These are phyloP conservation scores for Andrena camellia DNA, from an alignment of 2,888 invertebrate genomes.

Conservation along the genomic window DNA sequence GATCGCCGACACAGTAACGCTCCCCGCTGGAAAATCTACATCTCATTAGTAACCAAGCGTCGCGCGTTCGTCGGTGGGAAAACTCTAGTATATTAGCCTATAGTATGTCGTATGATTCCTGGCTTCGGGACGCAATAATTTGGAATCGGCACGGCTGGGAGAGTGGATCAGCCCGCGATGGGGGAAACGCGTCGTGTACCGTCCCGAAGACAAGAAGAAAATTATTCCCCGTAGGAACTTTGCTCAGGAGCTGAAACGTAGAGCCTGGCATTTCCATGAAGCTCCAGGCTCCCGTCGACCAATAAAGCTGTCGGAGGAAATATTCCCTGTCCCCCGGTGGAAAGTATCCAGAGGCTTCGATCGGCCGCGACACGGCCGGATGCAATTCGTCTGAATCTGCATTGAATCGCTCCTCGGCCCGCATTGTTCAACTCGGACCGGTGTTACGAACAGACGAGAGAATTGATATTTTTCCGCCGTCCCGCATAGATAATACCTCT, in stretches of 20 bases:
- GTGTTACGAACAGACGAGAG: slow-evolving; percentile 70
- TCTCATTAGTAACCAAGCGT: no score
- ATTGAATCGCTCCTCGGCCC: slow-evolving; percentile 69
- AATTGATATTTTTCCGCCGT: slow-evolving; percentile 74
- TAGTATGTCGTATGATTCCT: background rate
- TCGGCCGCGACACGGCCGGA: slow-evolving; percentile 62
- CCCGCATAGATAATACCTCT: slow-evolving; percentile 70
- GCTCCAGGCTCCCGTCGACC: slow-evolving; percentile 9
- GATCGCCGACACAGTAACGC: no score
- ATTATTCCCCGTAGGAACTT: background rate
- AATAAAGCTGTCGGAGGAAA: slow-evolving; percentile 59
- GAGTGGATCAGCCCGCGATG: background rate
- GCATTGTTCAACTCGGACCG: slow-evolving; percentile 68
- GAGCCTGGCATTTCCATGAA: slow-evolving; percentile 36
- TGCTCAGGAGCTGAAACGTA: background rate
- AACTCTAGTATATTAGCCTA: no score
- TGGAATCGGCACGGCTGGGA: background rate
- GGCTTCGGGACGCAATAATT: background rate
- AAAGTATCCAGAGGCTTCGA: slow-evolving; percentile 54
- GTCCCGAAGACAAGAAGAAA: background rate
- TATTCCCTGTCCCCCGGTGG: slow-evolving; percentile 35
- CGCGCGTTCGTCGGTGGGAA: no score
- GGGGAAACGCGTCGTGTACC: no score
- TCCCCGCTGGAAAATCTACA: no score
- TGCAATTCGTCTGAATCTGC: slow-evolving; percentile 76